Percentiles rank a stretch among this genome's conserved stretches.
Evolutionary conservation across 2,888 invertebrate genomes (phyloP).

Genomic region (Choreutis nemorana): DNA sequence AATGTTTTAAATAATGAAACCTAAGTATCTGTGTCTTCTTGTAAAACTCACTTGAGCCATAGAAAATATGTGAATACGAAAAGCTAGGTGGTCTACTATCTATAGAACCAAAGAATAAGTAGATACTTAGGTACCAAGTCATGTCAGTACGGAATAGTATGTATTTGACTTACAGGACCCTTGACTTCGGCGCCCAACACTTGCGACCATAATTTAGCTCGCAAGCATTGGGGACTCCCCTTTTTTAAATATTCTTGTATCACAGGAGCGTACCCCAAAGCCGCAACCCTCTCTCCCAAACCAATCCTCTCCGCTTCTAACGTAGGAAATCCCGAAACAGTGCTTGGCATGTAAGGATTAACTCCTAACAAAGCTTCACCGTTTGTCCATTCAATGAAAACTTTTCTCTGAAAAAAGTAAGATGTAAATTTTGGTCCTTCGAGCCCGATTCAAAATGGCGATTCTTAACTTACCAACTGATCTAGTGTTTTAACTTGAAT

Average conservation of each 20-base stretch:
- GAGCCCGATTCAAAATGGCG: slow-evolving; percentile 5
- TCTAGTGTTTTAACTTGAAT: slow-evolving; percentile 84
- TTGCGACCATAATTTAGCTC: slow-evolving; percentile 87
- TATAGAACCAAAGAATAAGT: background rate
- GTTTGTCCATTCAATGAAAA: slow-evolving; percentile 76
- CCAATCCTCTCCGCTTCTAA: slow-evolving; percentile 75
- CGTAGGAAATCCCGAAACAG: slow-evolving; percentile 60
- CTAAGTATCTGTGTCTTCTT: no score
- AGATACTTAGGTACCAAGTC: no score
- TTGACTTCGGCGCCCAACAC: slow-evolving; percentile 83
- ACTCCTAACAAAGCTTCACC: slow-evolving; percentile 82
- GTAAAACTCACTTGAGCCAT: no score
- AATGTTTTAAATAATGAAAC: no score
- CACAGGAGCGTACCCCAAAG: slow-evolving; percentile 83
- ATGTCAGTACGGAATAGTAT: background rate
- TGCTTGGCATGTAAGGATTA: slow-evolving; percentile 67
- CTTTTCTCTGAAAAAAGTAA: slow-evolving; percentile 63
- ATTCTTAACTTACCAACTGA: slow-evolving; percentile 74
- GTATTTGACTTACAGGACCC: slow-evolving; percentile 62
- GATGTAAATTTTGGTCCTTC: slow-evolving; percentile 6
- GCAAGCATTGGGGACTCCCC: slow-evolving; percentile 79
- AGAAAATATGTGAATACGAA: no score
- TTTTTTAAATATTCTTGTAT: slow-evolving; percentile 91
- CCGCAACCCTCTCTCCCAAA: slow-evolving; percentile 80
- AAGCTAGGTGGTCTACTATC: background rate